Evolutionary conservation across 2,113 vertebrate genomes (phyloP), one percentile per base, ranked within the genome.

Genomic region (Rhynchomys soricoides): DNA sequence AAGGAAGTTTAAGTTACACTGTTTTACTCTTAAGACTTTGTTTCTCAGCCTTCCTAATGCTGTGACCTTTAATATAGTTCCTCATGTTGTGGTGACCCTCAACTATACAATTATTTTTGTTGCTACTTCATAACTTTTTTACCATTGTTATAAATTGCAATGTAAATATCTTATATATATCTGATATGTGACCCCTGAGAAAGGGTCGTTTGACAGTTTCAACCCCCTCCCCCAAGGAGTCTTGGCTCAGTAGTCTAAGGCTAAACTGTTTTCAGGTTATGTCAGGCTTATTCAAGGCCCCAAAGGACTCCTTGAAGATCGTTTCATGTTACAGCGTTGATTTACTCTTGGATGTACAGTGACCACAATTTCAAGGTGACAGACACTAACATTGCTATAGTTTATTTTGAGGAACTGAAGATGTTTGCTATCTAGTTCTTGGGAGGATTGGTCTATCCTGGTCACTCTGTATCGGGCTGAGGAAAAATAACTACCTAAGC

Each of bases 261-360:
- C 48, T 79, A 24, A 21, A 59, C 43, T 87, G 75, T 87, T 91
- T 45, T 78, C 55, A 75, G 0, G 89, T 48, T 73, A 68, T 45
- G 37, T 21, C 55, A 95, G 95, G 5, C 40, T 92, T 92, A 82
- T 86, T 40, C n/a, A 66, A 15, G 43, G 64, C 43, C n/a, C 45
- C 93, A 48, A 6, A 9, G 73, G 64, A 81, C 43, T 81, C 85
- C n/a, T 66, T 78, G 40, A 81, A 92, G 77, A 71, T 13, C 94
- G 89, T 79, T 94, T 89, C 55, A 78, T 40, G 77, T 95, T 89
- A 90, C 57, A 96, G 94, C 86, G 86, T 48, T 77, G 75, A 66
- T 75, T 73, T 16, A 26, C 37, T 90, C 86, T 95, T 66, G 26
- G 82, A 24, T 96, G 73, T 40, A 79, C 10, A 81, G 43, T n/a